Evolutionary conservation across 2,797 vertebrate species (phyloP), one percentile per base, ranked within the genome.

Genomic region (Fistularia commersonii): DNA sequence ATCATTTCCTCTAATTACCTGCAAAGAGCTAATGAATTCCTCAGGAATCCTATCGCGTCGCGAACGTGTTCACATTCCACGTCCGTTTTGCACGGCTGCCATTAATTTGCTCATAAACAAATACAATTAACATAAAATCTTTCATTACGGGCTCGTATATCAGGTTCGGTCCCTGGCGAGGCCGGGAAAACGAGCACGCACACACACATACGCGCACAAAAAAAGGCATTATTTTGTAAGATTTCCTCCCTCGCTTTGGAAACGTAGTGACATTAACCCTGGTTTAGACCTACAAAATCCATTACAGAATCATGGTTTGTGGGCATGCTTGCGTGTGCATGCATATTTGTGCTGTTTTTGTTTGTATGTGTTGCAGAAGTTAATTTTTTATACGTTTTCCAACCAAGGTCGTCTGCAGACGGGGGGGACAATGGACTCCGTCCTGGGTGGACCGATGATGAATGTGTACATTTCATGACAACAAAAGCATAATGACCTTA

Each of bases 41-140:
- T 95, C 93, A 94, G 93, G 93, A 95, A 95, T 93, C 91, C 93
- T 92, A 94, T 94, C 95, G 93, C 96, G 96, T 96, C 94, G 93
- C 92, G 91, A 92, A 89, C 92, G 92, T 91, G 93, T 93, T 93
- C 94, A 92, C 93, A 93, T n/a, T 93, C 93, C 92, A 94, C 95
- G 94, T 94, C 93, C 93, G 93, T 95, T 97, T 96, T 94, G 92
- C 94, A 94, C 92, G 91, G 92, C 91, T 88, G 93, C 93, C 92
- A 92, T 95, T 97, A 95, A 95, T 96, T 96, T 97, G 93, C 95
- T 93, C 95, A 94, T 97, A 96, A 97, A 95, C 93, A 97, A 98
- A 98, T 95, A 96, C 91, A 92, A 96, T 98, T 96, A 95, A 93
- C 94, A 95, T 94, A 94, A 94, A 94, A 95, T 94, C 92, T 93